These are phyloP conservation scores for Porites rus DNA, from an alignment of 92 coral and sea anemone genomes.

Conservation along the genomic window DNA sequence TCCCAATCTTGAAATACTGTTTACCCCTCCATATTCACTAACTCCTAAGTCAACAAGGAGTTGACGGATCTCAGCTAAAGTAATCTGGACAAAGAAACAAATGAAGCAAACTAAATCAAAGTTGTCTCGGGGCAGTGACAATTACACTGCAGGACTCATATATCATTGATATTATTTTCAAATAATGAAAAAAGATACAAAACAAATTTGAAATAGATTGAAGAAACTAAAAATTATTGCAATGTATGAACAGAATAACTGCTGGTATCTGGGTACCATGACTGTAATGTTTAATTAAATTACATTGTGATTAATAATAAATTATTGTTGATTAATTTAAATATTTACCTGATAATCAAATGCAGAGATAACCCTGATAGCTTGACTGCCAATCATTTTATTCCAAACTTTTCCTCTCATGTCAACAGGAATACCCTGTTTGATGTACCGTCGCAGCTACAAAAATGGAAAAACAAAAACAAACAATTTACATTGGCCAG, in stretches of 20 bases:
- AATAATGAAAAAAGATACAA: too few relatives aligned
- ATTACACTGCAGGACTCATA: not conserved
- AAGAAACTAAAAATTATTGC: too few relatives aligned
- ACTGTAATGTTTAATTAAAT: too few relatives aligned
- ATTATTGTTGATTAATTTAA: too few relatives aligned
- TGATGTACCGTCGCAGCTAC: slow-evolving; percentile 84
- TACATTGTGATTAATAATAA: too few relatives aligned
- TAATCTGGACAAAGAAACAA: slow-evolving; percentile 37
- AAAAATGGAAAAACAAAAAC: not conserved
- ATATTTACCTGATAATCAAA: slow-evolving; percentile 83
- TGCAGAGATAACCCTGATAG: slow-evolving; percentile 68
- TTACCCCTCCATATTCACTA: slow-evolving; percentile 91
- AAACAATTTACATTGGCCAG: not conserved
- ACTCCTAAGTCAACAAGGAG: slow-evolving; percentile 92
- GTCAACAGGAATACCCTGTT: slow-evolving; percentile 79
- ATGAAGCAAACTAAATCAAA: not conserved
- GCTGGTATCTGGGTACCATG: too few relatives aligned
- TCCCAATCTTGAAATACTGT: slow-evolving; percentile 80
- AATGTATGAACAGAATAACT: too few relatives aligned
- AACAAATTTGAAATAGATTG: too few relatives aligned
- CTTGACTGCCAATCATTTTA: slow-evolving; percentile 77
- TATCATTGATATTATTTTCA: too few relatives aligned
- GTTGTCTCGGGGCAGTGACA: not conserved
- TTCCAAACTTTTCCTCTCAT: slow-evolving; percentile 88
- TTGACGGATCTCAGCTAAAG: slow-evolving; percentile 79